phyloP scores from a whole-genome alignment of 2,888 invertebrate species.

The Athalia cordata region DNA sequence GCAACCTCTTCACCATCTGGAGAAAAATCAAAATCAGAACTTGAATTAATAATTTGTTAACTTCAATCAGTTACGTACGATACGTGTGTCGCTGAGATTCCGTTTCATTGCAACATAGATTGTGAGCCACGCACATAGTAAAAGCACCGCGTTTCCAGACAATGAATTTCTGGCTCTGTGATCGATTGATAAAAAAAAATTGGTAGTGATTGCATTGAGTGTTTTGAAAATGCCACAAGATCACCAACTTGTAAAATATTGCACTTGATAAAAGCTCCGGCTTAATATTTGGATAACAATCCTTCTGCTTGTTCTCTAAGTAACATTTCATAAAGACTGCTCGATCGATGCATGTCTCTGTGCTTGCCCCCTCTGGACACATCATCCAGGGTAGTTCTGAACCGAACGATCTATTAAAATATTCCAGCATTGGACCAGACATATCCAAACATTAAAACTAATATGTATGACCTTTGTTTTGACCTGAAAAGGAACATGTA shows the following conservation, averaged over 20 bases:
- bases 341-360: constrained; percentile 35
- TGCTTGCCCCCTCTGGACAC: constrained; percentile 14
- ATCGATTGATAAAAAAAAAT: not conserved
- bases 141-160: not conserved
- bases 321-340: constrained; percentile 6
- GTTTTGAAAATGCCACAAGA: no score
- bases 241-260: constrained; percentile 34
- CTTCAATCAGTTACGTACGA: constrained; percentile 10
- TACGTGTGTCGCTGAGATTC: constrained; percentile 8
- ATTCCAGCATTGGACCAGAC: constrained; percentile 9
- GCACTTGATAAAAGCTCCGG: constrained; percentile 14
- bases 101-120: constrained; percentile 30
- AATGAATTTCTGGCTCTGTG: constrained; percentile 13
- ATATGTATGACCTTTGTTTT: not conserved
- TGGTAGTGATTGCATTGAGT: not conserved
- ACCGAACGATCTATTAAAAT: constrained; percentile 21
- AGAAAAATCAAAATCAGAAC: not conserved
- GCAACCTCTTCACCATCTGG: constrained; percentile 25
- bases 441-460: not conserved
- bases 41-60: no score
- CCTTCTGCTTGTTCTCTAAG: constrained; percentile 11
- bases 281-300: constrained; percentile 22
- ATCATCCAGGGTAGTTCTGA: constrained; percentile 34
- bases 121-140: constrained; percentile 23
- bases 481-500: constrained; percentile 31